These are phyloP conservation scores for Drosophila novamexicana DNA, from an alignment of 1,140 invertebrate species.

Conservation along the genomic window DNA sequence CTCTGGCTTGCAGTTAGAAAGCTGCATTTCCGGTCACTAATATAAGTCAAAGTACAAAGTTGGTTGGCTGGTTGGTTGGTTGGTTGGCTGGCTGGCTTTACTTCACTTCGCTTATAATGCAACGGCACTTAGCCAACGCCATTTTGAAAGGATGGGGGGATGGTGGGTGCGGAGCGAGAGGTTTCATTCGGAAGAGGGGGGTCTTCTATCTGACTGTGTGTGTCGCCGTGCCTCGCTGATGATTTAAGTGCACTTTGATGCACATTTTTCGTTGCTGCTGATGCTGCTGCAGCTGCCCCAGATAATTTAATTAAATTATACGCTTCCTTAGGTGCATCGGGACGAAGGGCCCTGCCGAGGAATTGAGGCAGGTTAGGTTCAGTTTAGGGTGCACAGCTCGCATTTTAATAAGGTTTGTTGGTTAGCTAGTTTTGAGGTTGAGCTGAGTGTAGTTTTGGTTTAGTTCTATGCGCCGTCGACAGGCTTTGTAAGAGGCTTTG, in stretches of 20 bases:
- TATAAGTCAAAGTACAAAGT: slow-evolving; percentile 81
- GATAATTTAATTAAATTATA: slow-evolving; percentile 83
- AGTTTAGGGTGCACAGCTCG: slow-evolving; percentile 55
- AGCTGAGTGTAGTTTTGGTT: slow-evolving; percentile 79
- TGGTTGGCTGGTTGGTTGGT: slow-evolving; percentile 44
- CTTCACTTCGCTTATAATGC: slow-evolving; percentile 60
- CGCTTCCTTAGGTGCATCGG: slow-evolving; percentile 75
- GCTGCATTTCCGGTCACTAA: slow-evolving; percentile 81
- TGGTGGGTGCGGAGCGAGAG: neutral
- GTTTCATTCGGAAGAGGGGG: slow-evolving; percentile 10
- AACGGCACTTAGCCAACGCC: slow-evolving; percentile 78
- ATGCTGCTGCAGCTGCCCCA: slow-evolving; percentile 67
- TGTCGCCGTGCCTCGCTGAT: slow-evolving; percentile 80
- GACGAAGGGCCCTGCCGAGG: neutral
- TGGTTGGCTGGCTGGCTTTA: slow-evolving; percentile 45
- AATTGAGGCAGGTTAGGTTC: slow-evolving; percentile 42
- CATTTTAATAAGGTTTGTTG: slow-evolving; percentile 81
- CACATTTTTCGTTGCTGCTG: slow-evolving; percentile 78
- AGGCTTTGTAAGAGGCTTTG: slow-evolving; percentile 65
- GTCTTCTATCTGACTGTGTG: slow-evolving; percentile 55
- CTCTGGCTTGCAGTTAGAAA: slow-evolving; percentile 45
- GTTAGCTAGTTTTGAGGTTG: slow-evolving; percentile 80
- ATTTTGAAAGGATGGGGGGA: slow-evolving; percentile 46
- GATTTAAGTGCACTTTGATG: slow-evolving; percentile 83
- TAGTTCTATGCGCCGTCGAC: slow-evolving; percentile 60